phyloP scores from a whole-genome alignment of 2,113 vertebrate species.

The Pelobates fuscus region DNA sequence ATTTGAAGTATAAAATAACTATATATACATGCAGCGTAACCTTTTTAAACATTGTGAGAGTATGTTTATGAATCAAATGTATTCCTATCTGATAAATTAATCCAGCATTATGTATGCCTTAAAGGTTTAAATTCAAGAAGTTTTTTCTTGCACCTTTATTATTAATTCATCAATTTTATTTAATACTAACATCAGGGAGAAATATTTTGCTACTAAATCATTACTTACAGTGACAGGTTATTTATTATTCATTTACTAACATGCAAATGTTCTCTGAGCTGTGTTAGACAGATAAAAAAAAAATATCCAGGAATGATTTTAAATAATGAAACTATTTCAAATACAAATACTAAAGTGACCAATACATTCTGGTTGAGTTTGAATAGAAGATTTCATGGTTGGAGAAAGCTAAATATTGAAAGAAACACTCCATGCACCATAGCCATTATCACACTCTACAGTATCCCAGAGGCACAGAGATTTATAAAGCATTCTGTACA shows the following conservation, averaged over 20 bases:
- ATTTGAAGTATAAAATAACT: too few relatives aligned
- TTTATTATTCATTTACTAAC: background rate
- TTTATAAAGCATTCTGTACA: too few relatives aligned
- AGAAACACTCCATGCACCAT: too few relatives aligned
- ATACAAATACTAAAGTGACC: too few relatives aligned
- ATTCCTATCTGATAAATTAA: background rate
- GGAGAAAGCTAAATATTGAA: too few relatives aligned
- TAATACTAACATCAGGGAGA: background rate
- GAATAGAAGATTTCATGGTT: too few relatives aligned
- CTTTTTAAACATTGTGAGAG: background rate
- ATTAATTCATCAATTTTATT: constrained; percentile 2
- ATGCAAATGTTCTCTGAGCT: background rate
- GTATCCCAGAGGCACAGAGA: too few relatives aligned
- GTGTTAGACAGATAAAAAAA: background rate
- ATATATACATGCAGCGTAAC: too few relatives aligned
- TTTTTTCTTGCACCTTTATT: background rate
- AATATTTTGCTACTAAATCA: constrained; percentile 3
- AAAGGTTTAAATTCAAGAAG: background rate
- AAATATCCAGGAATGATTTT: background rate
- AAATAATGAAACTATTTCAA: background rate
- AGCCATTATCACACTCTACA: too few relatives aligned
- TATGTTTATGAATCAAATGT: background rate
- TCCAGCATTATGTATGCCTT: background rate
- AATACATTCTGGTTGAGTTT: too few relatives aligned
- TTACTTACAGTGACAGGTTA: background rate